Conservation (phyloP, 2,888 invertebrate genomes). For the Pandemis corylana region DNA sequence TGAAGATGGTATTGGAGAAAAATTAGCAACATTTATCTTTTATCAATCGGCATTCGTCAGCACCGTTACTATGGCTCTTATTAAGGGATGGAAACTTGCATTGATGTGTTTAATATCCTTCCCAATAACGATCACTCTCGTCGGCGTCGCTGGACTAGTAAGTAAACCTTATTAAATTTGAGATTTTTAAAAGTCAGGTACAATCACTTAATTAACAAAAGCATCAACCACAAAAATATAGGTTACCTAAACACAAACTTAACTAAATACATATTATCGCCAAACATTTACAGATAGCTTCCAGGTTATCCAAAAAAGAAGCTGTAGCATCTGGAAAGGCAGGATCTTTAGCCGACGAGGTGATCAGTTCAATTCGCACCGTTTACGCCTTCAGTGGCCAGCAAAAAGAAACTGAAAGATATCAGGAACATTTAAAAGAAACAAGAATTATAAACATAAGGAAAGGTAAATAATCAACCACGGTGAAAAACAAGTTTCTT, state of each 20-base stretch:
- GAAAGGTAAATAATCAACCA: constrained; percentile 70
- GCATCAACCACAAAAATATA: no score
- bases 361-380: constrained; percentile 89
- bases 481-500: no score
- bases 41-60: constrained; percentile 88
- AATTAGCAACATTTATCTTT: constrained; percentile 89
- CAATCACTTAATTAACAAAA: not conserved
- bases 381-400: constrained; percentile 93
- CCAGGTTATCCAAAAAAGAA: constrained; percentile 87
- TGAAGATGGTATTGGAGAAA: constrained; percentile 94
- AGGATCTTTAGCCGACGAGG: constrained; percentile 91
- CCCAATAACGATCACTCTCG: constrained; percentile 87
- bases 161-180: constrained; percentile 47
- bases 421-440: constrained; percentile 84
- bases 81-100: constrained; percentile 92
- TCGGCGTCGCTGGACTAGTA: constrained; percentile 87
- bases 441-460: constrained; percentile 89
- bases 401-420: constrained; percentile 88
- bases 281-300: constrained; percentile 79
- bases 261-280: not conserved
- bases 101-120: constrained; percentile 90
- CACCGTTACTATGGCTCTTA: constrained; percentile 89
- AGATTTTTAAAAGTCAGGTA: not conserved
- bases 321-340: constrained; percentile 90
- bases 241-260: not conserved